Conservation (phyloP, 2,888 invertebrate genomes). For the Aspidiotus destructor region DNA sequence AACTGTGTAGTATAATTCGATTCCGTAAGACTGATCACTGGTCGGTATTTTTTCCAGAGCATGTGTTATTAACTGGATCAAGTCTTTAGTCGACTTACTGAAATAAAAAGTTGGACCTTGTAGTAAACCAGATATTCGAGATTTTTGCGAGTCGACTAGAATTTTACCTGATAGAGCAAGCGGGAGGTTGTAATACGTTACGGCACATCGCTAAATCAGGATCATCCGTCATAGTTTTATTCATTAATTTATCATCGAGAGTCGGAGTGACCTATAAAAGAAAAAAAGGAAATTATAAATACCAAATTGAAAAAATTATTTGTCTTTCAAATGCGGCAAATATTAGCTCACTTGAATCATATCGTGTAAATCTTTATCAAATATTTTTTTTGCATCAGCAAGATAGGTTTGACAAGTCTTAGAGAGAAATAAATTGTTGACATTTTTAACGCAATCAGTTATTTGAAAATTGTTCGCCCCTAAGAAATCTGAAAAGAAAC, state of each 20-base stretch:
- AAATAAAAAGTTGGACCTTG: not conserved
- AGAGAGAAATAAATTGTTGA: slow-evolving; percentile 33
- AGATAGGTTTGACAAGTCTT: slow-evolving; percentile 35
- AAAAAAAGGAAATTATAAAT: no score
- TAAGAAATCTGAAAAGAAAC: slow-evolving; percentile 28
- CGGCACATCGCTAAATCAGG: slow-evolving; percentile 25
- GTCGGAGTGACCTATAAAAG: no score
- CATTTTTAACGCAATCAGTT: slow-evolving; percentile 29
- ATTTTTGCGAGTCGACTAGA: not conserved
- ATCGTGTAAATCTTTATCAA: slow-evolving; percentile 34
- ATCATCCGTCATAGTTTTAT: slow-evolving; percentile 11
- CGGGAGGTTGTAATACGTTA: slow-evolving; percentile 14
- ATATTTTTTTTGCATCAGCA: slow-evolving; percentile 31
- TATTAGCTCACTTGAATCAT: slow-evolving; percentile 29
- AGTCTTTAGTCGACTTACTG: slow-evolving; percentile 19
- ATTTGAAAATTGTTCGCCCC: slow-evolving; percentile 26
- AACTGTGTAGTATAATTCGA: slow-evolving; percentile 58
- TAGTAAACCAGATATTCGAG: not conserved
- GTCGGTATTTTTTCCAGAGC: slow-evolving; percentile 14
- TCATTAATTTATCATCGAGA: no score
- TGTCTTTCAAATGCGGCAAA: no score
- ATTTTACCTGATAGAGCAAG: slow-evolving; percentile 27
- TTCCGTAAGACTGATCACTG: slow-evolving; percentile 40
- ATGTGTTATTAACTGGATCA: slow-evolving; percentile 14
- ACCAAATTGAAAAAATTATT: not conserved